phyloP scores from a whole-genome alignment of 1,140 invertebrate species.

The Adoxophyes honmai region DNA sequence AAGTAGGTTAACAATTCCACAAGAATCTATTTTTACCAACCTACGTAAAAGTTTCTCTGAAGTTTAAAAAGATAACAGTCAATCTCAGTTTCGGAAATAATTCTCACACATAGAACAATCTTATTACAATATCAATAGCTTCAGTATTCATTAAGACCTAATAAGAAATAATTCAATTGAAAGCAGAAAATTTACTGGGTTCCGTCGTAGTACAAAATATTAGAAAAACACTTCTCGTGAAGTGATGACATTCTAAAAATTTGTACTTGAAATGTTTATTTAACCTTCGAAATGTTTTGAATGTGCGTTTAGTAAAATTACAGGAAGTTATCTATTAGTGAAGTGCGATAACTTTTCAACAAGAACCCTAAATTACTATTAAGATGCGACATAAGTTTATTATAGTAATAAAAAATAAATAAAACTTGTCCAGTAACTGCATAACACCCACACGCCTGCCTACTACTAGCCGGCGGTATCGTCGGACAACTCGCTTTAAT shows the following conservation, averaged over 20 bases:
- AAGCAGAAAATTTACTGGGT: background rate
- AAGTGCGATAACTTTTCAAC: background rate
- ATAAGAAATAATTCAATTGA: background rate
- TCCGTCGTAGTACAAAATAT: too few species aligned
- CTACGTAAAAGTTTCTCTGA: too few species aligned
- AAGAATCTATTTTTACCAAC: too few species aligned
- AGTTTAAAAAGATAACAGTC: too few species aligned
- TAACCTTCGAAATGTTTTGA: too few species aligned
- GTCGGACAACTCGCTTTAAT: conserved; percentile 6
- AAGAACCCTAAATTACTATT: conserved; percentile 4
- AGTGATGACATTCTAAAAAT: too few species aligned
- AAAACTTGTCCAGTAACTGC: conserved; percentile 10
- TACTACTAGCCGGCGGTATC: conserved; percentile 1
- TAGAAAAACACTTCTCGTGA: too few species aligned
- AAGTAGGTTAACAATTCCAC: too few species aligned
- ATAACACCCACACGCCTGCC: conserved; percentile 2
- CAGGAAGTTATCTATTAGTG: too few species aligned
- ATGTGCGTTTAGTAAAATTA: too few species aligned
- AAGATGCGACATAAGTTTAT: conserved; percentile 13
- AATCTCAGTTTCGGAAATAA: background rate
- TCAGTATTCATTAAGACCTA: conserved; percentile 3
- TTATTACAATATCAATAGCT: conserved; percentile 1
- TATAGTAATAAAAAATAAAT: conserved; percentile 9
- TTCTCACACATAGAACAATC: background rate
- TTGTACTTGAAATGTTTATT: too few species aligned